These are phyloP conservation scores for Saxicola maurus DNA, from an alignment of 2,797 vertebrate genomes.

Conservation along the genomic window DNA sequence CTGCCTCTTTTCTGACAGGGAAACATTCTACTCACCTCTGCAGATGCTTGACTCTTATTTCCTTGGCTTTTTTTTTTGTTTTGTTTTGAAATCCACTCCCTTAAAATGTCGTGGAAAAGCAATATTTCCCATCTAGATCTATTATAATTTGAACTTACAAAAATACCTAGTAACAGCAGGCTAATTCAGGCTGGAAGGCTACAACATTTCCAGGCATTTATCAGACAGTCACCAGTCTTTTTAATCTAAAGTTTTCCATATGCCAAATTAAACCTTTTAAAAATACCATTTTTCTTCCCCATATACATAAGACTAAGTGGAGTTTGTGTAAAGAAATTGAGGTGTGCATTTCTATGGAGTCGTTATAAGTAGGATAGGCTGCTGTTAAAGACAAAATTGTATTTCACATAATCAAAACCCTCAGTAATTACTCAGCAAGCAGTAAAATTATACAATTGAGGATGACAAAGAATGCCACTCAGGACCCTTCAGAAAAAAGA, in stretches of 20 bases:
- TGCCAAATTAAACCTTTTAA: neutral
- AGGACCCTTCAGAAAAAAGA: slow-evolving; percentile 28
- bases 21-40: neutral
- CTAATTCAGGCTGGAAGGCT: neutral
- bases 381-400: neutral
- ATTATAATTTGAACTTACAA: neutral
- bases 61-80: neutral
- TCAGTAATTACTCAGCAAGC: slow-evolving; percentile 15
- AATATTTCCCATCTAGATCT: neutral
- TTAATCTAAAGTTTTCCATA: neutral
- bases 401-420: slow-evolving; percentile 14
- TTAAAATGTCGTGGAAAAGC: neutral
- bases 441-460: slow-evolving; percentile 16
- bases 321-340: neutral
- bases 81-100: neutral
- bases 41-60: neutral
- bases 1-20: neutral
- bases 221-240: neutral
- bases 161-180: neutral
- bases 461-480: slow-evolving; percentile 8
- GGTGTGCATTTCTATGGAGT: neutral
- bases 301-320: neutral
- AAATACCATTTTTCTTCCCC: neutral
- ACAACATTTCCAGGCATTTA: neutral
- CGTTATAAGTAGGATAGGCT: neutral